Base-by-base conservation (phyloP, 1,140 invertebrate species). In the Acromyrmex charruanus region DNA sequence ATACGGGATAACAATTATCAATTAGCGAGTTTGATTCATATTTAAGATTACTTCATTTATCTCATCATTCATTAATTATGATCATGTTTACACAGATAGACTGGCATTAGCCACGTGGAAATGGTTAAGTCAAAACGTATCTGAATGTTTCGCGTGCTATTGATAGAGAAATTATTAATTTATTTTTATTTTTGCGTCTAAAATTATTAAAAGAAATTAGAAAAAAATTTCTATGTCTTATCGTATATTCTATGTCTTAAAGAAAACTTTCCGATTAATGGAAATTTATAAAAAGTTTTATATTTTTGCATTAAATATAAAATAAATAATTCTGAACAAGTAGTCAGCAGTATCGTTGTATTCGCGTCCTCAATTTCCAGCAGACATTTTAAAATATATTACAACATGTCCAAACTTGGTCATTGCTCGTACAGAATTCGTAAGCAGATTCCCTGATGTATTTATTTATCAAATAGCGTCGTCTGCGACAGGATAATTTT, bases 341-440 rank as follows among this genome's bases (percentile, higher is more conserved):
- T 6, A 14, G 31, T 14, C 31, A 35, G 7, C 12, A 44, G 14
- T 21, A 2, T 7, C 74, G 4, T 35, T 65, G 28, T 49, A 28
- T 66, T 66, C 21, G 58, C 35, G 59, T 77, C 77, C 77, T 35
- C 59, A 79, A 66, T 79, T 79, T 28, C 18, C 44, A 21, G 31
- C 14, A 68, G 31, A 80, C 7, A 31, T 53, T 51, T 79, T 53
- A 44, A 21, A 6, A 66, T 68, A 28, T 80, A 25, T 68, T 53
- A 53, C 77, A 21, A 16, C 77, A 68, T 39, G 49, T 18, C 63
- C 28, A 68, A 80, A 68, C 63, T 80, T 68, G 44, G 18, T 53
- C 44, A 28, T 51, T 49, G 12, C 14, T 80, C 31, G 28, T 51
- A 6, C 28, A 53, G 77, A 68, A 80, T 80, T 80, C 49, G 31